Conservation (phyloP, 1,140 invertebrate genomes). For the Drosophila varians region DNA sequence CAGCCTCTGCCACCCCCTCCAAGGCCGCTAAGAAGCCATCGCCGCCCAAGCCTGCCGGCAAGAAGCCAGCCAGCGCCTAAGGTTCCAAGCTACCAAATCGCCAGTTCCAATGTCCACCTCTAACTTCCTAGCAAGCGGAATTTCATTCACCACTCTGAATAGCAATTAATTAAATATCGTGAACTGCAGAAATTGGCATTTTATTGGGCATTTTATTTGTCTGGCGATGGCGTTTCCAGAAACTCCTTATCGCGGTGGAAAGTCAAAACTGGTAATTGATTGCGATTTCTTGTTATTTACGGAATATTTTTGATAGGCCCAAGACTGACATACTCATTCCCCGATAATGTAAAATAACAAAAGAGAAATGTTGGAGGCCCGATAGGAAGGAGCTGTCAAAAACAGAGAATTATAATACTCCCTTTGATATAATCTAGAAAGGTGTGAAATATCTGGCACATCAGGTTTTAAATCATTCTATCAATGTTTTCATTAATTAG, state of each 20-base stretch:
- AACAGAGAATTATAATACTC: neutral
- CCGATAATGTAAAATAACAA: constrained; percentile 35
- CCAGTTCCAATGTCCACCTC: constrained; percentile 29
- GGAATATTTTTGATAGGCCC: constrained; percentile 42
- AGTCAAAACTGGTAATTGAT: constrained; percentile 44
- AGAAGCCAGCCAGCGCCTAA: constrained; percentile 59
- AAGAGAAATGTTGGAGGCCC: constrained; percentile 7
- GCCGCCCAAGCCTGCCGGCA: constrained; percentile 48
- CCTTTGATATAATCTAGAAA: neutral
- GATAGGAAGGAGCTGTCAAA: constrained; percentile 16
- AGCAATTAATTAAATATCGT: constrained; percentile 58
- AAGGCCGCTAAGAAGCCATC: constrained; percentile 50
- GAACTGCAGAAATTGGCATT: constrained; percentile 39
- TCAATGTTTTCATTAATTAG: neutral
- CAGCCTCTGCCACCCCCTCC: neutral
- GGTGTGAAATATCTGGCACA: neutral
- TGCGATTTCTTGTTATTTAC: constrained; percentile 54
- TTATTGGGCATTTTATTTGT: constrained; percentile 4
- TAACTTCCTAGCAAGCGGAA: constrained; percentile 65
- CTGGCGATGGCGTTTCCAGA: constrained; percentile 24
- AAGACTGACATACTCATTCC: constrained; percentile 13
- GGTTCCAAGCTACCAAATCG: neutral
- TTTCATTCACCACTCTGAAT: constrained; percentile 73
- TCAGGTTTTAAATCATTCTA: too few species aligned
- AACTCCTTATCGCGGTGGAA: constrained; percentile 26